These are phyloP conservation scores for Galbula dea DNA, from an alignment of 2,113 vertebrate genomes.

Conservation along the genomic window DNA sequence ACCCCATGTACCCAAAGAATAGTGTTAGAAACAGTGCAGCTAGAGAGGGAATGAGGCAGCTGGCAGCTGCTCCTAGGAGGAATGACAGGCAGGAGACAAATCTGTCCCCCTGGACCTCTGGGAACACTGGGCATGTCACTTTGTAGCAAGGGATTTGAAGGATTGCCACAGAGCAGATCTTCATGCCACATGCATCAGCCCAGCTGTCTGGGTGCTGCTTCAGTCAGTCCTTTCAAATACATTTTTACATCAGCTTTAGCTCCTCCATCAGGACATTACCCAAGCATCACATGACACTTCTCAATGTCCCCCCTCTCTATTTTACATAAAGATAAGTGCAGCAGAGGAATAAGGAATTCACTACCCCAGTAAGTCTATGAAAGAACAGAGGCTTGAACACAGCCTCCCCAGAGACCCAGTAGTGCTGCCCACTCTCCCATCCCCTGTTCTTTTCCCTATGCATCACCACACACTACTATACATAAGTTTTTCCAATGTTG, in stretches of 20 bases:
- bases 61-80: not conserved
- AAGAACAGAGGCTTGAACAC: not conserved
- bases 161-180: not conserved
- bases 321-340: not conserved
- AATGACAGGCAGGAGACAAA: not conserved
- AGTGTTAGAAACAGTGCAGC: not conserved
- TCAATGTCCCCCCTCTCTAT: not conserved
- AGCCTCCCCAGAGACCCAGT: not conserved
- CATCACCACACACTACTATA: too few relatives aligned
- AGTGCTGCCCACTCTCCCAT: not conserved
- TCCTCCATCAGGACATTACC: not conserved
- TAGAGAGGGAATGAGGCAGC: not conserved
- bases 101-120: not conserved
- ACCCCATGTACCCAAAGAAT: not conserved
- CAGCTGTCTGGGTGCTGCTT: not conserved
- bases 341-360: not conserved
- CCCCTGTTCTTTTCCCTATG: not conserved
- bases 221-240: not conserved
- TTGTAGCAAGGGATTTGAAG: not conserved
- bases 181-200: not conserved
- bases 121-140: not conserved
- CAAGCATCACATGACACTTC: not conserved
- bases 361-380: not conserved
- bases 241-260: not conserved
- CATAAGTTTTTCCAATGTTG: not conserved